Conservation (phyloP, 2,113 vertebrate species). For the Neoarius graeffei region DNA sequence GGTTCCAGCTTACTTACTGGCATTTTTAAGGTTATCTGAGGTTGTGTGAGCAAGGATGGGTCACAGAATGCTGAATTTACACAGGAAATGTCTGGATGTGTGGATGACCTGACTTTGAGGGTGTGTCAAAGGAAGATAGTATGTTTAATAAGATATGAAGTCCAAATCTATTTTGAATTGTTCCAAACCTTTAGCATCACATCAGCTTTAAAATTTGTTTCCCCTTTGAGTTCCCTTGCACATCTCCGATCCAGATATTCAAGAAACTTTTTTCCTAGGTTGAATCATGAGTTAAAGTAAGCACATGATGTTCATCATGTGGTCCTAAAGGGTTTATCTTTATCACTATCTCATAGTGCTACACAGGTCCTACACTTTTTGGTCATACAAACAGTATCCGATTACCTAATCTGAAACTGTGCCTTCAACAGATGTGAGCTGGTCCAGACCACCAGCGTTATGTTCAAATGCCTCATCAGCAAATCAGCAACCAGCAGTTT, state of each 20-base stretch:
- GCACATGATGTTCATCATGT: background rate
- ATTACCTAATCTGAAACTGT: background rate
- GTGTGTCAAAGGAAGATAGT: background rate
- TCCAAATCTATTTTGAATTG: background rate
- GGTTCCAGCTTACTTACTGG: background rate
- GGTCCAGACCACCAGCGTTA: background rate
- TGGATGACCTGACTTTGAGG: background rate
- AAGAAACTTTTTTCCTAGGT: background rate
- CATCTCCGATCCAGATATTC: background rate
- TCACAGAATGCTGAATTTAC: background rate
- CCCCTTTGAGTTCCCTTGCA: background rate
- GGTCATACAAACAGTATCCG: background rate
- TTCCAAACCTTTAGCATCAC: background rate
- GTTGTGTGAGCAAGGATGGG: background rate
- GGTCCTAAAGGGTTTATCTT: background rate
- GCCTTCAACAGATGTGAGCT: conserved; percentile 7
- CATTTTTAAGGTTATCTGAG: conserved; percentile 13
- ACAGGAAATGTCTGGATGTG: background rate
- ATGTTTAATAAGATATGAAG: background rate
- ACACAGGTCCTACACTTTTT: background rate
- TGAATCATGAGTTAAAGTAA: background rate
- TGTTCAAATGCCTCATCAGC: background rate
- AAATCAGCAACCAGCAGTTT: background rate
- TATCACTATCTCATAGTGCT: background rate
- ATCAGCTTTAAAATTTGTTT: background rate